Base-by-base conservation (phyloP, 2,888 invertebrate species). In the Trachelus troglodyta region DNA sequence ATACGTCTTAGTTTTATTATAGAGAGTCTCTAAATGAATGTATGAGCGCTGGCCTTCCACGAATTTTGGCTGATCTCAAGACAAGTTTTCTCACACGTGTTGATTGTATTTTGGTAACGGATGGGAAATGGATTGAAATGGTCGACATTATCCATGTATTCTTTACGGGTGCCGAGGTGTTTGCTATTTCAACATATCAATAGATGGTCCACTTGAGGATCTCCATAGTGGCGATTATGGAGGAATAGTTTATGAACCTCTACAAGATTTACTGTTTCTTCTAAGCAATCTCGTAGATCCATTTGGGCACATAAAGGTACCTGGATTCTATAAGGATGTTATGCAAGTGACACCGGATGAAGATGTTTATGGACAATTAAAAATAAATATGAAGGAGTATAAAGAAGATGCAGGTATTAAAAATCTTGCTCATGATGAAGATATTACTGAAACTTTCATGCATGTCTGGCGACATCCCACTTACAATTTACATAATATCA, bases 111-210 rank as follows among this genome's bases (percentile, higher is more conserved):
- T 85, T 92, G 1, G 86, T 92, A 30, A 90, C 89, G 76, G 92
- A 92, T 75, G 90, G 92, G 0, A 89, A 92, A 80, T 92, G 93
- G 93, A 81, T 92, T 3, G n/a, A n/a, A n/a, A n/a, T n/a, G 92
- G 92, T 1, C 87, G 87, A n/a, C 90, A 91, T 80, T 85, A 90
- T 84, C 92, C 93, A 4, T 92, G 92, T 81, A 84, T 93, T 12
- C 85, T 91, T n/a, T 92, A 92, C 79, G 93, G 92, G 56, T 88
- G 89, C 74, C 90, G 91, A 23, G 93, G 92, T 85, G 89, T 85
- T 74, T 83, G 83, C 76, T 84, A 83, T 73, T 87, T 85, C 77
- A 85, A 86, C 40, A 68, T 87, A 34, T 76, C 73, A 12, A 81
- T 85, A 23, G 80, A 82, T 11, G 86, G 86, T 15, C 79, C 83